Percentiles rank a stretch among this genome's conserved stretches.
These are phyloP conservation scores for Linurgus olivaceus DNA, from an alignment of 2,797 vertebrate genomes.

Conservation along the genomic window DNA sequence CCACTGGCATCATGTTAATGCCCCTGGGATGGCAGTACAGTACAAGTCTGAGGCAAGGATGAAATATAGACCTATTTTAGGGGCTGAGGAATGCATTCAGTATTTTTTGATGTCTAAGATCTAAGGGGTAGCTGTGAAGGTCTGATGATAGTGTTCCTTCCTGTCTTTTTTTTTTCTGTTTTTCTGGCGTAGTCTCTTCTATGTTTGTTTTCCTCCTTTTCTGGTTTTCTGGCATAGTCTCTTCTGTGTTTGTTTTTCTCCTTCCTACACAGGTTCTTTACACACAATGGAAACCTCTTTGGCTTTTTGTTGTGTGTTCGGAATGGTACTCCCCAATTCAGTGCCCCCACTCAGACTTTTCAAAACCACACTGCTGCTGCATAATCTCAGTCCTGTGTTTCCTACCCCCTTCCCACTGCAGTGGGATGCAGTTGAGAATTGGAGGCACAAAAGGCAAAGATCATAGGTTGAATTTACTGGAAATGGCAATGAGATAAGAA, in stretches of 20 bases:
- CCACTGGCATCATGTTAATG: neutral
- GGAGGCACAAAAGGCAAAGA: neutral
- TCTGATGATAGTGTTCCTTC: neutral
- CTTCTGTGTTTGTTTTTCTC: neutral
- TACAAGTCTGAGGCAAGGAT: neutral
- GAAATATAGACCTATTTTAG: neutral
- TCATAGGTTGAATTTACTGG: fast-evolving
- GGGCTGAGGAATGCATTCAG: neutral
- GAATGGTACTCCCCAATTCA: neutral
- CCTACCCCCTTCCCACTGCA: neutral
- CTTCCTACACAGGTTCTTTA: neutral
- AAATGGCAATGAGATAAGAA: neutral
- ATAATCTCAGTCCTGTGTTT: neutral
- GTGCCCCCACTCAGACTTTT: neutral
- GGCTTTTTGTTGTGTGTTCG: neutral
- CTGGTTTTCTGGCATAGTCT: neutral
- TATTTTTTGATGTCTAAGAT: neutral
- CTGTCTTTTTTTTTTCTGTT: neutral
- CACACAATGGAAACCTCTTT: neutral
- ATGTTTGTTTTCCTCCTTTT: neutral
- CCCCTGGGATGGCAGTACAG: neutral
- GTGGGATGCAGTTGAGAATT: neutral
- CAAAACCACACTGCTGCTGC: neutral
- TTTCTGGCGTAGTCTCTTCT: neutral
- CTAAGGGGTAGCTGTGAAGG: neutral